These are phyloP conservation scores for Calyptomena viridis DNA, from an alignment of 2,113 vertebrate species.

Conservation along the genomic window DNA sequence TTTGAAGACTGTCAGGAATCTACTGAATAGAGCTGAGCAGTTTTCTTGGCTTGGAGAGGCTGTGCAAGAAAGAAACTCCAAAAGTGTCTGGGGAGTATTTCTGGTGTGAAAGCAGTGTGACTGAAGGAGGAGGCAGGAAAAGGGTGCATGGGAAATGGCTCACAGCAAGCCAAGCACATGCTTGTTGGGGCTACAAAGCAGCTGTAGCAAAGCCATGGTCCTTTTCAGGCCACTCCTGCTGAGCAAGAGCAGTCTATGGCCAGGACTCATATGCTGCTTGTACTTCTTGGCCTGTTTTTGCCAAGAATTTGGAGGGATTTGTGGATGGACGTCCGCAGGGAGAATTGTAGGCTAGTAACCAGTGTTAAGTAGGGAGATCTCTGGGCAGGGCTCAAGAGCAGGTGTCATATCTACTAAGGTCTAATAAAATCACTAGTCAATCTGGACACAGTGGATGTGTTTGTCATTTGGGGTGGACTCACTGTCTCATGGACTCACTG, in stretches of 20 bases:
- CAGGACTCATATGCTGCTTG: not conserved
- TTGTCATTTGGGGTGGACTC: not conserved
- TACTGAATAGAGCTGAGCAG: not conserved
- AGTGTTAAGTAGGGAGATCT: not conserved
- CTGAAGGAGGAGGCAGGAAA: not conserved
- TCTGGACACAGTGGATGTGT: fast-evolving
- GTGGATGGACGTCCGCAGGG: fast-evolving
- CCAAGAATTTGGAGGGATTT: not conserved
- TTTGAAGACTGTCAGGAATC: not conserved
- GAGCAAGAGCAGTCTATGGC: not conserved
- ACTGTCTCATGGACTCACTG: not conserved
- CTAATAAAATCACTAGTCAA: not conserved
- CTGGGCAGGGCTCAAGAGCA: not conserved
- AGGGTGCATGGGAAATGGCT: not conserved
- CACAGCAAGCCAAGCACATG: not conserved
- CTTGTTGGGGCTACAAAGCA: not conserved
- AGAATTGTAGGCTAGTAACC: not conserved
- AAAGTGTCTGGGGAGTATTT: not conserved
- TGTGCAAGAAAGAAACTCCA: not conserved
- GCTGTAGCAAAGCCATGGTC: not conserved
- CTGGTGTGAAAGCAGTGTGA: not conserved
- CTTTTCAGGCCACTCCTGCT: not conserved
- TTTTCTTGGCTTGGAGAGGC: not conserved
- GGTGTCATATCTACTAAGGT: not conserved
- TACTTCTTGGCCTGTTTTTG: not conserved